Base-by-base conservation (phyloP, 2,113 vertebrate species). In the Fukomys damarensis region DNA sequence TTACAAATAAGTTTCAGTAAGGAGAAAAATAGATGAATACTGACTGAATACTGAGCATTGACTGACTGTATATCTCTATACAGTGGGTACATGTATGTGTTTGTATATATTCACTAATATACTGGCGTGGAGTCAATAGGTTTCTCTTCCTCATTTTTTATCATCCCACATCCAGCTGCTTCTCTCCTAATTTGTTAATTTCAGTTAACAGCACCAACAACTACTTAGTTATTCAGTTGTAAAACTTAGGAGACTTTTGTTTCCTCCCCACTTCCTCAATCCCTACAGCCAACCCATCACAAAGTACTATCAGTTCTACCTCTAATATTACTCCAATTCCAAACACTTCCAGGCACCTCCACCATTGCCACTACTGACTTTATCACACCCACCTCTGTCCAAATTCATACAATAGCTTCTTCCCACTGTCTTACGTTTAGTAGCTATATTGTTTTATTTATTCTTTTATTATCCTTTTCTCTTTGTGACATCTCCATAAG, bases 61-160 rank as follows among this genome's bases (percentile, higher is more conserved):
- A 59, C 59, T 74, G 32, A 59, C 70, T 58, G 30, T 63, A 10
- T 80, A 68, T 63, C 52, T 74, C 72, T 87, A 14, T 54, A 28
- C 77, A 32, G 32, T 41, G 1, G 46, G 41, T 24, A 11, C 8
- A 32, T 17, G 4, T 72, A 12, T 84, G 3, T 68, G 58, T 76
- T 43, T 91, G 35, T 70, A 1, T 81, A 58, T 54, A 35, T 38
- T 83, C 35, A 14, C 89, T 90, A 32, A 86, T 10, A 77, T 12
- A 58, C 12, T 74, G 94, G 38, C 52, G 38, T 91, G 17, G 74
- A 63, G 58, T 86, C 82, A 70, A 0, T 38, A 84, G 82, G 35
- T 72, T 91, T 32, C 12, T 38, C 70, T 66, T 52, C 86, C 83
- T 90, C 85, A 93, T 32, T 79, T 91, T 88, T 77, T 49, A 88